Evolutionary conservation across 2,888 invertebrate genomes (phyloP), one percentile per base, ranked within the genome.

Genomic region (Campopleginae sp.): DNA sequence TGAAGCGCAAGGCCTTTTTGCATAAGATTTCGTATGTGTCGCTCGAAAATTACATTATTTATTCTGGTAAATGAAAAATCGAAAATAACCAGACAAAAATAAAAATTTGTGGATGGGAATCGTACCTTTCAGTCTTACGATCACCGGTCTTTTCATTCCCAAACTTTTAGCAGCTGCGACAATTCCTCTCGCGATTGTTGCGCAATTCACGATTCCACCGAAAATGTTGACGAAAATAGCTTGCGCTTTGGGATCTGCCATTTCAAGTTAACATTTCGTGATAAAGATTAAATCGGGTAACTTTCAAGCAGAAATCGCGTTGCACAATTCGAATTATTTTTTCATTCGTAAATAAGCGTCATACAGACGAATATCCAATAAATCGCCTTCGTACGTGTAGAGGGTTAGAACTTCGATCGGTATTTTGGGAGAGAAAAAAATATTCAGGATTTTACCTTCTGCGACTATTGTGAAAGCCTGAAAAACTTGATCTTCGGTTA

Each of bases 151-250:
- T 90, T 96, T 96, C 0, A 99, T 95, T 63, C 97, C 95, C 85
- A 97, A 96, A 78, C 96, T 96, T 92, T 96, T 96, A 88, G 97
- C 97, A 2, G 99, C 99, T 82, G 96, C 96, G 5, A 99, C 97
- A 89, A 99, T 97, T 61, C 99, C 99, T 91, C 97, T 98, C 0
- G 99, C 99, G 90, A 99, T 98, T 0, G 97, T 99, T 6, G 97
- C 98, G 94, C 99, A 99, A 94, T 99, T 99, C 0, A 99, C 99
- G 92, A 99, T 99, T 79, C 99, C 99, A 88, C 98, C 99, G 95
- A 99, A 99, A 2, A 99, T 98, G 94, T 99, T 99, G 0, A 99
- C 99, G 85, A 99, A 95, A 89, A 99, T 97, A 8, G 98, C 97
- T 92, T 98, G 98, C 0, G 99, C 99, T 94, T 97, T 97, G 44